phyloP scores from a whole-genome alignment of 2,113 vertebrate species.

The Cercocebus atys region DNA sequence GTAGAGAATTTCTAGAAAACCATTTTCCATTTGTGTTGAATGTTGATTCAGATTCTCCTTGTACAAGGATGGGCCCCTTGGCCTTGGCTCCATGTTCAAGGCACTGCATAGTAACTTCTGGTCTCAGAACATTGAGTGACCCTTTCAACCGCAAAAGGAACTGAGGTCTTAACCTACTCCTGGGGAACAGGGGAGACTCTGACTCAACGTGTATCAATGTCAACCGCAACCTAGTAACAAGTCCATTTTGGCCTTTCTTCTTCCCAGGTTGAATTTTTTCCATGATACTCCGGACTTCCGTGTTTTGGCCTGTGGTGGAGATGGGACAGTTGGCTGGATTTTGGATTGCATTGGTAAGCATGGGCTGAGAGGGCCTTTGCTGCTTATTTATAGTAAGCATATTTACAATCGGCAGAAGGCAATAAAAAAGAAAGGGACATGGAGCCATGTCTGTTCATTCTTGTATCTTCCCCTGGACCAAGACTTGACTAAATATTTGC shows the following conservation, averaged over 20 bases:
- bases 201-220: neutral
- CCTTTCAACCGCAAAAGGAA: neutral
- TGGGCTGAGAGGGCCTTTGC: neutral
- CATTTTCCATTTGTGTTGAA: neutral
- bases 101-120: neutral
- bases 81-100: neutral
- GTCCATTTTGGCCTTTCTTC: conserved; percentile 26
- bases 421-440: neutral
- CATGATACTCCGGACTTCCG: conserved; percentile 86
- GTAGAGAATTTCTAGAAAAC: neutral
- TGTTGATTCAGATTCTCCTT: neutral
- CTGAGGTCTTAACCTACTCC: neutral
- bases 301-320: conserved; percentile 86
- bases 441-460: neutral
- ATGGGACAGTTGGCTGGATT: conserved; percentile 88
- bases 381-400: neutral
- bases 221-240: neutral
- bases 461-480: neutral
- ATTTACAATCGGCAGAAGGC: neutral
- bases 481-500: neutral
- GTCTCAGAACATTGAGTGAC: neutral
- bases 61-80: neutral
- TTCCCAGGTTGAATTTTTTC: conserved; percentile 86
- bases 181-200: neutral
- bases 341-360: conserved; percentile 88